Evolutionary conservation across 2,797 vertebrate species (phyloP).

Genomic region (Pseudocheirus occidentalis): DNA sequence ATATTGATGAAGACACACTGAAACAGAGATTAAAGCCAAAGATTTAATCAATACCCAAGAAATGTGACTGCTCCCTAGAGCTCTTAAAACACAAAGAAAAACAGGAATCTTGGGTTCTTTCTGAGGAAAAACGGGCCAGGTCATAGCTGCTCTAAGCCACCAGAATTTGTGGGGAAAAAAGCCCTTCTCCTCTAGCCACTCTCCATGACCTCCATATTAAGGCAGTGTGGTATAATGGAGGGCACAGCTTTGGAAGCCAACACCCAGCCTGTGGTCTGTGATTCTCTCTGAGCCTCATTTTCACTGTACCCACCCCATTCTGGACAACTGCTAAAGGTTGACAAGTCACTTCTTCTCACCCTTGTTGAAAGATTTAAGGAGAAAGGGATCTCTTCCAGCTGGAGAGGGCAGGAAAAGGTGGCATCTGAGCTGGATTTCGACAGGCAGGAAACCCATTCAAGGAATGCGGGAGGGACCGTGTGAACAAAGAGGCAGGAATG

Average conservation of each 20-base stretch:
- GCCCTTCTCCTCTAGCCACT: neutral
- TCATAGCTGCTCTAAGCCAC: neutral
- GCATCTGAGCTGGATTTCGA: neutral
- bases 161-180: neutral
- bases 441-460: neutral
- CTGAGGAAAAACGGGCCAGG: neutral
- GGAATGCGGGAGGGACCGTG: neutral
- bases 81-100: constrained; percentile 39
- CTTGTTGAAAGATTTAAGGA: neutral
- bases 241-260: neutral
- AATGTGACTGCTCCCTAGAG: constrained; percentile 6
- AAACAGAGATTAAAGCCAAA: constrained; percentile 51
- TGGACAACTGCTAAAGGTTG: neutral
- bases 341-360: neutral
- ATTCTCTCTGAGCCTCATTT: neutral
- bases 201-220: neutral
- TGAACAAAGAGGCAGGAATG: neutral
- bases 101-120: constrained; percentile 27
- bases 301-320: neutral
- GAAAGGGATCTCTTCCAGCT: neutral
- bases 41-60: constrained; percentile 48
- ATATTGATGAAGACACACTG: constrained; percentile 21
- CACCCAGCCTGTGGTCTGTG: neutral
- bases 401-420: neutral
- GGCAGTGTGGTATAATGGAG: neutral